These are phyloP conservation scores for Drosophila phalerata DNA, from an alignment of 2,888 invertebrate genomes.

Conservation along the genomic window DNA sequence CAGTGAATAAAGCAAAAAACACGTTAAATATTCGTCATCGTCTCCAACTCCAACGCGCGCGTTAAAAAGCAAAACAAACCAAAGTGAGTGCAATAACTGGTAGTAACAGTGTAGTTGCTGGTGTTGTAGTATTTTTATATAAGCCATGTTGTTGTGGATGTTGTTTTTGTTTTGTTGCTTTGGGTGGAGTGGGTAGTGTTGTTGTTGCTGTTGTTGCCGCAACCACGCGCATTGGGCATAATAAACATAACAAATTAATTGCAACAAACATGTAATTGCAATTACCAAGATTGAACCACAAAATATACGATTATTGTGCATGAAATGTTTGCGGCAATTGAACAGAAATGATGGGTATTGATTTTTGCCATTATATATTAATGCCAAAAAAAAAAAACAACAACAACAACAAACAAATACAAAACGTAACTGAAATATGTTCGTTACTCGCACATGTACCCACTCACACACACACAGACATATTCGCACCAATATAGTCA, in stretches of 20 bases:
- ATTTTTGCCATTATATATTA: slow-evolving; percentile 75
- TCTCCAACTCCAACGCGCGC: slow-evolving; percentile 61
- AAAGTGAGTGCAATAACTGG: slow-evolving; percentile 64
- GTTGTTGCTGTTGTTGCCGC: slow-evolving; percentile 16
- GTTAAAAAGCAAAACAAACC: slow-evolving; percentile 62
- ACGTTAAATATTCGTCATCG: slow-evolving; percentile 68
- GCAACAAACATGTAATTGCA: slow-evolving; percentile 67
- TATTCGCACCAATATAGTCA: not conserved
- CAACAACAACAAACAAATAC: slow-evolving; percentile 36
- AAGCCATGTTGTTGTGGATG: slow-evolving; percentile 5
- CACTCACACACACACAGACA: slow-evolving; percentile 11
- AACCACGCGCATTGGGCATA: slow-evolving; percentile 44
- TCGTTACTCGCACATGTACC: slow-evolving; percentile 43
- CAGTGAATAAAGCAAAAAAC: slow-evolving; percentile 49
- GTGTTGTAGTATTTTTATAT: slow-evolving; percentile 4
- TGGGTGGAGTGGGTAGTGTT: slow-evolving; percentile 5
- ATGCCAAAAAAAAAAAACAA: slow-evolving; percentile 34
- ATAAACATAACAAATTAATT: slow-evolving; percentile 66
- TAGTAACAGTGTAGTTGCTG: slow-evolving; percentile 26
- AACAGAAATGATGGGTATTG: slow-evolving; percentile 65
- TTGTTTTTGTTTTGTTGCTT: not conserved
- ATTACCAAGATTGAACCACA: slow-evolving; percentile 68
- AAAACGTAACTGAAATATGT: slow-evolving; percentile 61
- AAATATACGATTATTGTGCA: slow-evolving; percentile 46
- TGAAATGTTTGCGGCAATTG: slow-evolving; percentile 56